These are phyloP conservation scores for Recurvirostra avosetta DNA, from an alignment of 2,113 vertebrate genomes.

Conservation along the genomic window DNA sequence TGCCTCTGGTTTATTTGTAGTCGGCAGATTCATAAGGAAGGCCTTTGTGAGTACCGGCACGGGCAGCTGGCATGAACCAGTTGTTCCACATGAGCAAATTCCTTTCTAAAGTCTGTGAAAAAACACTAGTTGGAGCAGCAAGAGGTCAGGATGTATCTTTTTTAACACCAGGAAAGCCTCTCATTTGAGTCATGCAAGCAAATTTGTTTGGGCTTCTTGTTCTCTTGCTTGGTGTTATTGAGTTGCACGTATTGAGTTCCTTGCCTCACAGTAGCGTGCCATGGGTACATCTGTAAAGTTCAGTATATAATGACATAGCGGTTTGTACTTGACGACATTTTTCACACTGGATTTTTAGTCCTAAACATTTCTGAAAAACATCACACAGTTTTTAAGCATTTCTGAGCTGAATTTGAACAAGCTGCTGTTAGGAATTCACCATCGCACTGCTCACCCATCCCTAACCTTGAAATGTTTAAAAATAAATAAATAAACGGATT, in stretches of 20 bases:
- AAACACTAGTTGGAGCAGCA: neutral
- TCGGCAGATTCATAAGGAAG: neutral
- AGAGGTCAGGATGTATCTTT: neutral
- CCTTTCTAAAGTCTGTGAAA: neutral
- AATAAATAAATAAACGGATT: conserved; percentile 65
- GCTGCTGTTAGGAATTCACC: conserved; percentile 32
- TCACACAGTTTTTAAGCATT: conserved; percentile 28
- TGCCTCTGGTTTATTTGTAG: neutral
- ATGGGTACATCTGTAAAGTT: conserved; percentile 8
- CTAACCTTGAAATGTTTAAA: conserved; percentile 67
- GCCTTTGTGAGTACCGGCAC: neutral
- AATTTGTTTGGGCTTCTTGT: neutral
- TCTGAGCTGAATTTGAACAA: conserved; percentile 26
- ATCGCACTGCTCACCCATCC: conserved; percentile 36
- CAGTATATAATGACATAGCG: conserved; percentile 53
- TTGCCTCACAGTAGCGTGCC: neutral
- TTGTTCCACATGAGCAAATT: neutral
- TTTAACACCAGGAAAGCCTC: neutral
- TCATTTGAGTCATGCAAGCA: neutral
- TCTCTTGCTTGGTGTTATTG: neutral
- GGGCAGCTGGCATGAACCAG: neutral
- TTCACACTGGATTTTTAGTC: conserved; percentile 52
- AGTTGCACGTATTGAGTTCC: neutral
- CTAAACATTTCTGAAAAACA: conserved; percentile 45
- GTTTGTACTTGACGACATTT: conserved; percentile 39